Percentiles rank a stretch among this genome's conserved stretches.
These are phyloP conservation scores for Dione juno DNA, from an alignment of 2,888 invertebrate species.

Conservation along the genomic window DNA sequence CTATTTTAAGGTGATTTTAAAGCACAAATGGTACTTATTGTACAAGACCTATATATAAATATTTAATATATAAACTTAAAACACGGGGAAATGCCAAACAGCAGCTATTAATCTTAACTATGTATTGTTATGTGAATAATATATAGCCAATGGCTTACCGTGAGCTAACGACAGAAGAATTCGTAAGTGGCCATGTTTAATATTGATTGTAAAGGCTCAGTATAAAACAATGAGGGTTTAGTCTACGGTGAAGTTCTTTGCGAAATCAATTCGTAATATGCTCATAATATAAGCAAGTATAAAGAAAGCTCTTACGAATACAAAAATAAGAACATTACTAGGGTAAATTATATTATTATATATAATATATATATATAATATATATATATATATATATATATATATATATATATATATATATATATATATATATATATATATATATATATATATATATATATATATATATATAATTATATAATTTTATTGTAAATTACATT, in stretches of 20 bases:
- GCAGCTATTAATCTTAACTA: conserved; percentile 35
- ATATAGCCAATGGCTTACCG: conserved; percentile 21
- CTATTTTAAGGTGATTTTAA: neutral
- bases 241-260: conserved; percentile 59
- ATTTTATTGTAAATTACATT: no score
- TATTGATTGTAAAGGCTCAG: conserved; percentile 33
- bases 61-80: conserved; percentile 25
- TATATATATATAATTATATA: no score
- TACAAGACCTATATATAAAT: conserved; percentile 29
- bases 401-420: no score
- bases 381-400: neutral
- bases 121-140: conserved; percentile 31
- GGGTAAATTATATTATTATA: no score
- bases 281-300: no score
- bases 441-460: no score
- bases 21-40: conserved; percentile 1
- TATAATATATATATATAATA: no score
- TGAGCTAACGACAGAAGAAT: conserved; percentile 38
- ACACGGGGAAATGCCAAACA: conserved; percentile 25
- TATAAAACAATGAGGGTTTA: conserved; percentile 59
- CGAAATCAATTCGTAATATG: conserved; percentile 53
- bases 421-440: no score
- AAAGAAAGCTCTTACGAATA: no score
- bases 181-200: conserved; percentile 32
- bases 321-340: no score